Base-by-base conservation (phyloP, 2,888 invertebrate species). In the Torymus auratus region DNA sequence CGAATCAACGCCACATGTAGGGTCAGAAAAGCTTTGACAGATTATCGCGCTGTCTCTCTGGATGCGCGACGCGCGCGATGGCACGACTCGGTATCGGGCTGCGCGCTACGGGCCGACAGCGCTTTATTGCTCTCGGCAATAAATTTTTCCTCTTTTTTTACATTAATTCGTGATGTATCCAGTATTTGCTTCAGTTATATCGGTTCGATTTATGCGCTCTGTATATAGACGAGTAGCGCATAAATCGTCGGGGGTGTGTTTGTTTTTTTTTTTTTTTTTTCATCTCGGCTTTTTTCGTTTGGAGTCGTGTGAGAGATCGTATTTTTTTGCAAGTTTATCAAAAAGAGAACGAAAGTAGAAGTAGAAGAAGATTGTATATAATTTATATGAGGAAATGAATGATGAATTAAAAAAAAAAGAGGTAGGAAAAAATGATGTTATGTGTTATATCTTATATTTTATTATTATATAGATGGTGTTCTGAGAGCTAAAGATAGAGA, bases 171-270 rank as follows among this genome's bases (percentile, higher is more conserved):
- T 82, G 82, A 82, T 82, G 82, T 82, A 82, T 82, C 82, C 82
- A 82, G 61, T 82, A 82, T 82, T 82, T 82, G 82, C 82, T 82
- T 71, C 82, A 82, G 82, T 82, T 82, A 82, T 82, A 82, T 82
- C 82, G 55, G 52, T 69, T 17, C 12, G 65, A 79, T 73, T 79
- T 70, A 64, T 69, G 52, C 64, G n/a, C 52, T 17, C 7, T 28
- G n/a, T n/a, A n/a, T n/a, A 7, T 28, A 7, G 7, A 55, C 28
- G 14, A 55, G 5, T 41, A 52, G 5, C 28, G 69, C 15, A 70
- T 56, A 79, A 79, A 69, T 64, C 64, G 60, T n/a, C 15, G 65
- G 67, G 77, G 53, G 28, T 78, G 20, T 76, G 28, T 28, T 5
- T 28, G 28, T 28, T 28, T 2, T 28, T 28, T 5, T 28, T 1